Base-by-base conservation (phyloP, 2,797 vertebrate genomes). In the Neosilurus mollespiculum region DNA sequence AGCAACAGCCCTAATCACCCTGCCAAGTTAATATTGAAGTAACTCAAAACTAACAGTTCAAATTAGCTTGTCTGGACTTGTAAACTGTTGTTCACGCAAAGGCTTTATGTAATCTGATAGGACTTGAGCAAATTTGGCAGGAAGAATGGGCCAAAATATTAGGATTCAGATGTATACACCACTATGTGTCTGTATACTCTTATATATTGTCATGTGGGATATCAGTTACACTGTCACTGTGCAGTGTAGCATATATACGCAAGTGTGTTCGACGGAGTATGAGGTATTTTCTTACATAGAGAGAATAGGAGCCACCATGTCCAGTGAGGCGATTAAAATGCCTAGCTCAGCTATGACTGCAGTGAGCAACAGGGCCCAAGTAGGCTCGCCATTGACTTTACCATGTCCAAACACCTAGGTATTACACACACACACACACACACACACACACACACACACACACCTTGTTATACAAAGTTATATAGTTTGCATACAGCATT, bases 241-340 rank as follows among this genome's bases (percentile, higher is more conserved):
- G 20, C 16, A 59, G 8, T 26, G 2, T 72, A 20, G 43, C 58
- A n/a, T 78, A 43, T 9, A 75, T 30, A 58, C 51, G 9, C 51
- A 9, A 75, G 8, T 18, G 2, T 18, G 18, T 65, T 14, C 71
- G 56, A 53, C 84, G 56, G 14, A 67, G 7, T 5, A 18, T 80
- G 51, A 37, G 2, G 62, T 72, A 56, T 43, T 64, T 70, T 34
- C 96, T 96, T 94, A 99, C 98, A 99, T 99, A 43, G 98, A 99
- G n/a, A 99, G 96, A 81, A 99, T 99, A 5, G 98, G 98, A 70
- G 98, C 98, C 87, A 99, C 98, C 98, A 99, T 97, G 88, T 99
- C 98, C 14, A 99, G 92, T 0, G 98, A 99, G 67, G 98, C 98
- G 24, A 99, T 99, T 58, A 99, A 96, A 89, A 99, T 99, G 65